Conservation (phyloP, 2,797 vertebrate genomes). For the Eulemur coronatus region DNA sequence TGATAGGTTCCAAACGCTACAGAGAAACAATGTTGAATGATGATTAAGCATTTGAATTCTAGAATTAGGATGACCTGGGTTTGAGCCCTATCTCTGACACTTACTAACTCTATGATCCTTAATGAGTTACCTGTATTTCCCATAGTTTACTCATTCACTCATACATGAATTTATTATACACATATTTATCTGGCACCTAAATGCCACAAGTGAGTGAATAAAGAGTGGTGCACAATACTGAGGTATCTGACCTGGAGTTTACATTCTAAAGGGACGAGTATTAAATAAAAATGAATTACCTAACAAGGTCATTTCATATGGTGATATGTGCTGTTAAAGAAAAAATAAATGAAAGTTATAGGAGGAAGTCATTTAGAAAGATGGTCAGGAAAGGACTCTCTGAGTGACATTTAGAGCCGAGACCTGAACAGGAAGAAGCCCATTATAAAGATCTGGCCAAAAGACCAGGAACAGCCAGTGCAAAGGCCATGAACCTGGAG, state of each 20-base stretch:
- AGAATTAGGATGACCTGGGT: not conserved
- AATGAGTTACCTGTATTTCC: not conserved
- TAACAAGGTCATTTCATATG: not conserved
- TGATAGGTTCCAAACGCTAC: not conserved
- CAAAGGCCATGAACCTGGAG: not conserved
- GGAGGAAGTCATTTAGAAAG: not conserved
- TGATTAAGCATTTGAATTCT: not conserved
- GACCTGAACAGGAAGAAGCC: not conserved
- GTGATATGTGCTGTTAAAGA: not conserved
- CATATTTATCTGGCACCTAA: not conserved
- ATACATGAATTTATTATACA: not conserved
- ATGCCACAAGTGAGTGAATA: not conserved
- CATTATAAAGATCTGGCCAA: not conserved
- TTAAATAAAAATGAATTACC: not conserved
- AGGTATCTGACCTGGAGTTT: not conserved
- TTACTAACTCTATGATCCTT: not conserved
- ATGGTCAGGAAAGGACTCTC: not conserved
- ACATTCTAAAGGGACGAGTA: not conserved
- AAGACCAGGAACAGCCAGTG: not conserved
- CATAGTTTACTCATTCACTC: not conserved
- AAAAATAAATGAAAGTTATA: not conserved
- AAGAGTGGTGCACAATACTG: not conserved
- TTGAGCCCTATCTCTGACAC: not conserved
- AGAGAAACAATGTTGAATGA: not conserved
- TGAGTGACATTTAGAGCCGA: not conserved